Evolutionary conservation across 2,113 vertebrate genomes (phyloP), one percentile per base, ranked within the genome.

Genomic region (Dromaius novaehollandiae): DNA sequence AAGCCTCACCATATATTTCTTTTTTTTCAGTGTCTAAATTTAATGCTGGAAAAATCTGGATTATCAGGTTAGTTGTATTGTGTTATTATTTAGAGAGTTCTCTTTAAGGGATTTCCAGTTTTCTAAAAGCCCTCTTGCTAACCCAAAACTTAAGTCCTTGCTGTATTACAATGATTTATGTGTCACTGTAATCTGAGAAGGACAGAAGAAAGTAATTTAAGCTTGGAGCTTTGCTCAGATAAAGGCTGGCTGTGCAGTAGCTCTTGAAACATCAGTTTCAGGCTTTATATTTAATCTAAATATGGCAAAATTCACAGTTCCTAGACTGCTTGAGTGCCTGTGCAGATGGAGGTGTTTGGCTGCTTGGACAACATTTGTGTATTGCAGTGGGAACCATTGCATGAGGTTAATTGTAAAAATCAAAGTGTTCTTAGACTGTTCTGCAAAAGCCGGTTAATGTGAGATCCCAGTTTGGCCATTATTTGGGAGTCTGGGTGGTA

Each of bases 1-100:
- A 82, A n/a, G 9, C 83, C 46, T 84, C 22, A 55, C 36, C 1
- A 2, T 26, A 1, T 61, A 30, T 66, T 87, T 76, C 40, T 48
- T 46, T 86, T 93, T 92, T 84, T 90, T 81, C 98, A 99, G 99
- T 99, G 99, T 97, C 97, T 99, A 63, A 98, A 98, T 80, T 95
- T 97, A 91, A 99, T 99, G 98, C 96, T 99, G 97, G 97, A 98
- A 68, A 97, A 97, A 77, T 98, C 98, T 22, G 98, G 98, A 92
- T 98, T 99, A 66, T 95, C 98, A 95, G 99, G 99, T 99, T 97
- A 98, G 97, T 92, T 84, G 28, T 42, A 53, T n/a, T 60, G 24
- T 26, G 40, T 42, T 82, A 2, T 61, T 78, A 17, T 44, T 84
- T 78, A 13, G 21, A 8, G 7, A 1, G 19, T 30, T 78, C 36